A percentile compares a stretch with the other conserved stretches of the same genome.
Conservation (phyloP, 2,888 invertebrate species). For the Euzophera pinguis region DNA sequence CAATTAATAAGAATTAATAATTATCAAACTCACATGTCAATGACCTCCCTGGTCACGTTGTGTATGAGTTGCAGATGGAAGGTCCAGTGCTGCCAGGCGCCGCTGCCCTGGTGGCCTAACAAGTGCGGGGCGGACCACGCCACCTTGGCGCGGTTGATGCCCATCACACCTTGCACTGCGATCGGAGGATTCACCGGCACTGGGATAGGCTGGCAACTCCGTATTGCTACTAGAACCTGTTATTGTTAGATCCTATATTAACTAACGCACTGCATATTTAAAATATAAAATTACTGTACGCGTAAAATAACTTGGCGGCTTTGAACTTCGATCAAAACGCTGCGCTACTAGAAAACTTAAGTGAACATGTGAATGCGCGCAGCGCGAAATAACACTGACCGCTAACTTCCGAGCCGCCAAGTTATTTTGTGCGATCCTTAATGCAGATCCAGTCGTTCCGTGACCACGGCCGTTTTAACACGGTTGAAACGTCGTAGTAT, state of each 20-base stretch:
- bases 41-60: slow-evolving; percentile 47
- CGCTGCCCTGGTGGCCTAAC: slow-evolving; percentile 85
- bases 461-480: no score
- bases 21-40: slow-evolving; percentile 49
- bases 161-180: slow-evolving; percentile 89
- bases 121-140: slow-evolving; percentile 91
- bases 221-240: slow-evolving; percentile 75
- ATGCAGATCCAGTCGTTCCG: no score
- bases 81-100: slow-evolving; percentile 86
- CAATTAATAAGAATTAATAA: background rate
- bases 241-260: background rate
- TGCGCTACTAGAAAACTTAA: no score
- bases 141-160: slow-evolving; percentile 86
- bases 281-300: no score
- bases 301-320: no score
- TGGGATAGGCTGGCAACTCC: slow-evolving; percentile 88
- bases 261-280: no score
- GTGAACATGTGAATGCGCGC: no score
- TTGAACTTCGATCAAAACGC: no score
- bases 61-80: slow-evolving; percentile 87
- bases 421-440: no score
- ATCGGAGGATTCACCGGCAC: slow-evolving; percentile 89
- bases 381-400: no score
- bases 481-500: no score
- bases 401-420: no score